Conservation (phyloP, 2,113 vertebrate species). For the Tamias sibiricus region DNA sequence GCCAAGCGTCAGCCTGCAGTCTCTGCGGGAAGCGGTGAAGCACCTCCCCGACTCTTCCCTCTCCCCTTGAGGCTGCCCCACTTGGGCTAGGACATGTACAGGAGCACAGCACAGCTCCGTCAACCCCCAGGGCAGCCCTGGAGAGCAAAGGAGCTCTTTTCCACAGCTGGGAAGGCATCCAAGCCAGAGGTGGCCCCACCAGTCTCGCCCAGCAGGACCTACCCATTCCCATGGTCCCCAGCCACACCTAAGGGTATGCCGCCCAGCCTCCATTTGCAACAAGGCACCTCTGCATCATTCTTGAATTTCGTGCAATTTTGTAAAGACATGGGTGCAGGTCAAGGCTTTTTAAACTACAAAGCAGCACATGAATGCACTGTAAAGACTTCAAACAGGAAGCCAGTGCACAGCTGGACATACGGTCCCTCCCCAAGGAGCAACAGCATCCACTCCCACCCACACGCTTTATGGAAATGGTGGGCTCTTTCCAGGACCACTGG, state of each 20-base stretch:
- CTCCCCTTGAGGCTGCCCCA: not conserved
- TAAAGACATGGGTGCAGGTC: accelerated
- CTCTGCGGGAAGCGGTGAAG: too few relatives aligned
- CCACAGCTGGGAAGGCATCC: too few relatives aligned
- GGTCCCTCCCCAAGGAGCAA: too few relatives aligned
- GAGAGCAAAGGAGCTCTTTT: too few relatives aligned
- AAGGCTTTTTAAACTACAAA: too few relatives aligned
- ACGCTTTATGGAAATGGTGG: not conserved
- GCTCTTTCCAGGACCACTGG: too few relatives aligned
- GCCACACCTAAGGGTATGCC: not conserved
- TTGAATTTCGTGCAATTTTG: not conserved
- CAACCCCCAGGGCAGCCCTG: not conserved
- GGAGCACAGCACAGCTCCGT: not conserved
- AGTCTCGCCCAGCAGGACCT: too few relatives aligned
- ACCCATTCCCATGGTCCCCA: not conserved
- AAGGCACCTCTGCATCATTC: not conserved
- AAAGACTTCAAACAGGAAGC: not conserved
- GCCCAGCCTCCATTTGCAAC: not conserved
- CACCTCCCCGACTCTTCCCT: not conserved
- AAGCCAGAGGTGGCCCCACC: too few relatives aligned
- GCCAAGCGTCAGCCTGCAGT: not conserved
- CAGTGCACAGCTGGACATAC: not conserved
- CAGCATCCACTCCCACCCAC: too few relatives aligned
- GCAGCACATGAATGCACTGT: accelerated
- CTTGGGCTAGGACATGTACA: not conserved